These are phyloP conservation scores for Pluvianellus socialis DNA, from an alignment of 2,113 vertebrate species.

Conservation along the genomic window DNA sequence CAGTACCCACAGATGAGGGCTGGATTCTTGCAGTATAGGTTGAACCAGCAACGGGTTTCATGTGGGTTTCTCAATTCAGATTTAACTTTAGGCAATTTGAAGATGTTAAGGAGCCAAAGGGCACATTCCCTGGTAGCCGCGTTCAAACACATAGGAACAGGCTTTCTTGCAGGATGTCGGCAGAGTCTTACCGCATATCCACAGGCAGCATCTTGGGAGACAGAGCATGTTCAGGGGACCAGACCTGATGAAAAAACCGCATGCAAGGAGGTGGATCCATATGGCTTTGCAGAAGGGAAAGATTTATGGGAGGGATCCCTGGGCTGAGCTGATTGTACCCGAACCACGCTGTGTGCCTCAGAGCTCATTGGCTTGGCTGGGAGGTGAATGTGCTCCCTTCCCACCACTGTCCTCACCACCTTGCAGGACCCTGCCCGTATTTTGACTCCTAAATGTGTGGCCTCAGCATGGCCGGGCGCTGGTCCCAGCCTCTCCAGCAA, in stretches of 20 bases:
- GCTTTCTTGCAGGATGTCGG: neutral
- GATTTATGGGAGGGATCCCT: neutral
- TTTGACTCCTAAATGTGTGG: neutral
- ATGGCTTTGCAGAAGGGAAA: neutral
- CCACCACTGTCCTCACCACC: fast-evolving
- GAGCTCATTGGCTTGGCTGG: neutral
- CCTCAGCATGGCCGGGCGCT: neutral
- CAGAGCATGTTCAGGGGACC: neutral
- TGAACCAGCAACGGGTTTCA: neutral
- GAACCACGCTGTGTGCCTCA: neutral
- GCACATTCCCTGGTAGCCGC: neutral
- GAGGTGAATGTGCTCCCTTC: neutral
- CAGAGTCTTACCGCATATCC: neutral
- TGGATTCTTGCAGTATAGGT: neutral
- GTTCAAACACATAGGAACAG: neutral
- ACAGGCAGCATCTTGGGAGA: fast-evolving
- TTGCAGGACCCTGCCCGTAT: neutral
- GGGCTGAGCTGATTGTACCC: fast-evolving
- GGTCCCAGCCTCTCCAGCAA: neutral
- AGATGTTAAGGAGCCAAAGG: neutral
- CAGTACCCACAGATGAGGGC: neutral
- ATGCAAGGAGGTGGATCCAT: neutral
- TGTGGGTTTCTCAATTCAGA: neutral
- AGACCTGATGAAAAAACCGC: neutral
- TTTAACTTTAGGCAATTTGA: neutral